phyloP scores from a whole-genome alignment of 1,140 invertebrate genomes.

The Drosophila subpulchrella region DNA sequence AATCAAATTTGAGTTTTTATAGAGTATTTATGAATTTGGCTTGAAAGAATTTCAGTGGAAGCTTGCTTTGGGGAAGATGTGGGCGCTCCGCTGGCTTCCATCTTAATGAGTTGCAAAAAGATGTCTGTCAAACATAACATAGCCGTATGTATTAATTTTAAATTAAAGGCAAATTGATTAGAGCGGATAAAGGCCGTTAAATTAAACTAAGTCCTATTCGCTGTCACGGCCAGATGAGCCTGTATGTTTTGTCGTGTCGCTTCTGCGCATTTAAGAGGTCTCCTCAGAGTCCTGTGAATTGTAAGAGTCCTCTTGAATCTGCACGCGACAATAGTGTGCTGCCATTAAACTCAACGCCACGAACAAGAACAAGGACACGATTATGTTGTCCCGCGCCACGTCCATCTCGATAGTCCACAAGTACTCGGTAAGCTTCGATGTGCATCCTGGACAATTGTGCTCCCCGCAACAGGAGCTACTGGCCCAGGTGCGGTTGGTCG shows the following conservation, averaged over 20 bases:
- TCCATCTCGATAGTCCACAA: conserved; percentile 47
- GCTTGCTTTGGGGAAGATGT: background rate
- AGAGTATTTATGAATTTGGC: too few relatives aligned
- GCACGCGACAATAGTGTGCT: background rate
- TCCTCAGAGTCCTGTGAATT: conserved; percentile 13
- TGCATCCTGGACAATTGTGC: conserved; percentile 40
- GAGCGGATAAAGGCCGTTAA: conserved; percentile 50
- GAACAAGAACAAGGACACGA: conserved; percentile 20
- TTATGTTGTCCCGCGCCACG: conserved; percentile 59
- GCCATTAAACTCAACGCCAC: conserved; percentile 31
- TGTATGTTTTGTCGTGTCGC: background rate
- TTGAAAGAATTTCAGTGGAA: too few relatives aligned
- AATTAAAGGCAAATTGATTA: conserved; percentile 74
- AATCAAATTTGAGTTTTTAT: too few relatives aligned
- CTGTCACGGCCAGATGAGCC: conserved; percentile 1
- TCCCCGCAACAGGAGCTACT: conserved; percentile 41
- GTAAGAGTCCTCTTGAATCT: conserved; percentile 27
- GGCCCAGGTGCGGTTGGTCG: conserved; percentile 44
- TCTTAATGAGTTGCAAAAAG: conserved; percentile 73
- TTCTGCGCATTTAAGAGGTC: background rate
- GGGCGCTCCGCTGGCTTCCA: conserved; percentile 13
- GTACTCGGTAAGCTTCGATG: conserved; percentile 1
- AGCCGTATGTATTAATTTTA: conserved; percentile 29
- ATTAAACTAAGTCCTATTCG: conserved; percentile 40
- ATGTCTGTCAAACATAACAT: conserved; percentile 7